phyloP scores from a whole-genome alignment of 53 echinoderm and acorn worm genomes.

The Stichopus horrens region DNA sequence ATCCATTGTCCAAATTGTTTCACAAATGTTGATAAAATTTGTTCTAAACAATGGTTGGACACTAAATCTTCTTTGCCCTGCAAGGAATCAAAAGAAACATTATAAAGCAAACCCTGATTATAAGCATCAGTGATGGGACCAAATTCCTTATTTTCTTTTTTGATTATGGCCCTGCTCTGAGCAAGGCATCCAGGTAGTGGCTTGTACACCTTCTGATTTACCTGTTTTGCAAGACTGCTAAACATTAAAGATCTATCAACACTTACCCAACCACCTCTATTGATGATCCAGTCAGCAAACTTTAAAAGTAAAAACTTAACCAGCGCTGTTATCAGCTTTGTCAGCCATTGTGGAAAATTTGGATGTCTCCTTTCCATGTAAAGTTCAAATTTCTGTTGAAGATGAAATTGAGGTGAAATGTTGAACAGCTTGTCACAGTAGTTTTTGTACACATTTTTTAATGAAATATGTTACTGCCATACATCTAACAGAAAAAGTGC shows the following conservation, averaged over 20 bases:
- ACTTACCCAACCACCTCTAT: constrained; percentile 93
- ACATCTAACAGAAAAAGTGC: too few relatives aligned
- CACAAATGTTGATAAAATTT: too few relatives aligned
- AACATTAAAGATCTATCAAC: not conserved
- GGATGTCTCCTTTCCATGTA: constrained; percentile 64
- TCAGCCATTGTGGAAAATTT: constrained; percentile 74
- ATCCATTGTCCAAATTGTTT: too few relatives aligned
- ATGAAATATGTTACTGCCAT: too few relatives aligned
- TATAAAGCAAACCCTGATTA: too few relatives aligned
- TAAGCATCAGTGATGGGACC: too few relatives aligned
- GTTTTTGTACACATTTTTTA: not conserved
- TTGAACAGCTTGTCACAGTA: not conserved
- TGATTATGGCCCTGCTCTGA: too few relatives aligned
- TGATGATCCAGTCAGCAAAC: constrained; percentile 93
- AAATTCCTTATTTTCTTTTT: too few relatives aligned
- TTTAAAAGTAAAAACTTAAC: constrained; percentile 79
- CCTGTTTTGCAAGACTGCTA: not conserved
- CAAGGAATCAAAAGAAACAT: too few relatives aligned
- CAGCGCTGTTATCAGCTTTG: constrained; percentile 70
- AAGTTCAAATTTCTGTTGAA: constrained; percentile 26
- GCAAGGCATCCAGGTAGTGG: too few relatives aligned
- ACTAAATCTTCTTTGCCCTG: too few relatives aligned
- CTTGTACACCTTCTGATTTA: not conserved
- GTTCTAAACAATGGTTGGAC: too few relatives aligned
- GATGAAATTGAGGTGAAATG: not conserved